Base-by-base conservation (phyloP, 1,140 invertebrate species). In the Pseudobourletiella spinata region DNA sequence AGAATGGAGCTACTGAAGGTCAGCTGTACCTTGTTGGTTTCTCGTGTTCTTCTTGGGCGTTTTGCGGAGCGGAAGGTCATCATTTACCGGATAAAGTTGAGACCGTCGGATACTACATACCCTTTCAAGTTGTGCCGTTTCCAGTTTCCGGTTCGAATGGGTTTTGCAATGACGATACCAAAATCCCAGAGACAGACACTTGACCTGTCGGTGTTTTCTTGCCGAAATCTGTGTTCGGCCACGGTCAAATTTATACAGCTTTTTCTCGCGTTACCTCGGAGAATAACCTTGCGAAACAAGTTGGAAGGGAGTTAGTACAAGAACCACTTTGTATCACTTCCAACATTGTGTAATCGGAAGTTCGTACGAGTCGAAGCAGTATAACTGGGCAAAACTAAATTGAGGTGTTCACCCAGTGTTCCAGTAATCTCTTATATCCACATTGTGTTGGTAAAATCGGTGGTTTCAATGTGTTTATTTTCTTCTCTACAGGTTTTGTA, bases 121-220 rank as follows among this genome's bases (percentile, higher is more conserved):
- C 74, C 75, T 55, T 76, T 77, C 66, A 51, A 70, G 32, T 22
- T 77, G 18, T 63, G 69, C 46, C n/a, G 74, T 32, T 14, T 67
- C 1, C 77, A 79, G 59, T 78, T 79, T 70, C 73, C 78, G 15
- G 30, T 79, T 0, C 39, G 71, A 51, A 58, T 74, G 1, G 48
- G 70, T 6, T 79, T 73, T 69, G 72, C 73, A 8, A 74, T 79
- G 65, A 77, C 76, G 14, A 74, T 77, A 8, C 56, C 29, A 18
- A 79, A 79, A 57, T 65, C 73, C 3, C 76, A 79, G 64, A 55
- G 61, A 1, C 61, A 63, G 46, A 57, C 42, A 1, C 26, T 63
- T 24, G 29, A 39, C 43, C 42, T 29, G 42, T 61, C 2, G 59
- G 59, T 20, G 16, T 61, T 2, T 44, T 44, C 24, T 16, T 61